These are phyloP conservation scores for Agriopis aurantiaria DNA, from an alignment of 2,888 invertebrate species.

Conservation along the genomic window DNA sequence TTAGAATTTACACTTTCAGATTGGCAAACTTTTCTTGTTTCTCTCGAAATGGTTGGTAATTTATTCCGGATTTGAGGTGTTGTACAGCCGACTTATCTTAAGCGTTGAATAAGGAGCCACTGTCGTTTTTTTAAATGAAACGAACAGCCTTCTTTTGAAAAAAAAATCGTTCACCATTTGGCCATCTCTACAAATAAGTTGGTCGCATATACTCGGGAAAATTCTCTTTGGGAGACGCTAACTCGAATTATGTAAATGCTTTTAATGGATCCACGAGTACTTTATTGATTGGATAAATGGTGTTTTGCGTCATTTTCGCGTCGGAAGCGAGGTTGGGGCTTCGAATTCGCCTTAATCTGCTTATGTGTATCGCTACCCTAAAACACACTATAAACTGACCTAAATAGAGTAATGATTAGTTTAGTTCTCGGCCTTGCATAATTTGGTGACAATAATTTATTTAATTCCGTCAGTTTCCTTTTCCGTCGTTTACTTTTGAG, in stretches of 20 bases:
- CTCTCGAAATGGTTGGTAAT: conserved; percentile 42
- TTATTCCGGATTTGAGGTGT: conserved; percentile 42
- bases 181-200: neutral
- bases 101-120: conserved; percentile 1
- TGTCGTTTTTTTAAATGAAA: neutral
- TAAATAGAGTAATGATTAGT: conserved; percentile 9
- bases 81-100: conserved; percentile 12
- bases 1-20: conserved; percentile 50
- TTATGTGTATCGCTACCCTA: conserved; percentile 12
- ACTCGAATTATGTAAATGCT: conserved; percentile 51
- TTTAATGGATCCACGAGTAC: conserved; percentile 47
- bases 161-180: neutral
- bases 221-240: conserved; percentile 15
- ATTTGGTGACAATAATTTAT: neutral
- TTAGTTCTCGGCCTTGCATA: neutral
- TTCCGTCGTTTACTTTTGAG: neutral
- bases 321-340: conserved; percentile 15
- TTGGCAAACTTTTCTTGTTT: conserved; percentile 50
- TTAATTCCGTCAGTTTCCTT: neutral
- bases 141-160: neutral
- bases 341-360: conserved; percentile 23
- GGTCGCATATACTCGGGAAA: neutral
- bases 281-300: conserved; percentile 50
- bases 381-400: conserved; percentile 10
- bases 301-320: conserved; percentile 45